Evolutionary conservation across 2,113 vertebrate species (phyloP).

Genomic region (Apeltes quadracus): DNA sequence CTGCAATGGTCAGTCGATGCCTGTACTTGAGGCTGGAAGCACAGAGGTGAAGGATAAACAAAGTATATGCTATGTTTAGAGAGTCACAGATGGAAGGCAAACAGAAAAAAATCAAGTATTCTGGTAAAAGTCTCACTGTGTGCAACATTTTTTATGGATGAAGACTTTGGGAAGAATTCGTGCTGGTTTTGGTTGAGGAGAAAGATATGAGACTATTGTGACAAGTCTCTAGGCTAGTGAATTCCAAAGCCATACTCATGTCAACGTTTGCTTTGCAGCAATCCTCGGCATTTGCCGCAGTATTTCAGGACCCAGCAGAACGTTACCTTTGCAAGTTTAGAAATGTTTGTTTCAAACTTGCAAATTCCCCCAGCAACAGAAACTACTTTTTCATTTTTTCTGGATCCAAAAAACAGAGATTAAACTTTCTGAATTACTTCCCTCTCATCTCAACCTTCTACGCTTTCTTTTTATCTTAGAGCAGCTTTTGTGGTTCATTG

Average conservation of each 20-base stretch:
- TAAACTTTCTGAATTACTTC: background rate
- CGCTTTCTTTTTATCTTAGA: background rate
- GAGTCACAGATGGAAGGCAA: constrained; percentile 28
- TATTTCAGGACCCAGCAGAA: background rate
- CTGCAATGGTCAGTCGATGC: constrained; percentile 61
- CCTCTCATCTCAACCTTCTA: background rate
- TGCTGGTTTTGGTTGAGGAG: constrained; percentile 52
- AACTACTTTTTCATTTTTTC: background rate
- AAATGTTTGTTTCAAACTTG: constrained; percentile 21
- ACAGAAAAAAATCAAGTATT: constrained; percentile 42
- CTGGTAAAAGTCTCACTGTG: constrained; percentile 8
- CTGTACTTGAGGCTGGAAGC: constrained; percentile 40
- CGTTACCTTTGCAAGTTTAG: constrained; percentile 1
- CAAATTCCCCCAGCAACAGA: background rate
- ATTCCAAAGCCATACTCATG: constrained; percentile 13
- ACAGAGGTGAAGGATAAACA: constrained; percentile 53
- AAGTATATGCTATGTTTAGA: constrained; percentile 43
- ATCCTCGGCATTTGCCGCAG: constrained; percentile 21
- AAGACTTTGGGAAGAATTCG: constrained; percentile 27
- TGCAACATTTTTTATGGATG: constrained; percentile 30
- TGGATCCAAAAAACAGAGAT: background rate
- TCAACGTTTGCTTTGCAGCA: constrained; percentile 11
- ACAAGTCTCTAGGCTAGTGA: background rate
- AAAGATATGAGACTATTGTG: constrained; percentile 22
- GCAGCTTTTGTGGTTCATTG: background rate